Evolutionary conservation across 2,797 vertebrate species (phyloP).

Genomic region (Sebastes steindachneri): DNA sequence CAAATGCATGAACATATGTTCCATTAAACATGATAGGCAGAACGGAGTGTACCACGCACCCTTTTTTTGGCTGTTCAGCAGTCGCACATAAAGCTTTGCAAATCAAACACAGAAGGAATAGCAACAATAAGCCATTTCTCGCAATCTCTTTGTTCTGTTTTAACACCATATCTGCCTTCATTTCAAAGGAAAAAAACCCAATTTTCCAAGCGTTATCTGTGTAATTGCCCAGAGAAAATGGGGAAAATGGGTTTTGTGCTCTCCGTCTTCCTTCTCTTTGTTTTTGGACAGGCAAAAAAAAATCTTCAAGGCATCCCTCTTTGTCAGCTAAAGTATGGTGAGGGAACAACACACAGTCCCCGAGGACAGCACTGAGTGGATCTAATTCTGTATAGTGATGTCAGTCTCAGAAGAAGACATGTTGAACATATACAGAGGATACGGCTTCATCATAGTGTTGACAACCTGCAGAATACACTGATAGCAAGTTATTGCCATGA

Average conservation of each 20-base stretch:
- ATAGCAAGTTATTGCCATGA: neutral
- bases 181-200: conserved; percentile 51
- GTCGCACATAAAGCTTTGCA: conserved; percentile 26
- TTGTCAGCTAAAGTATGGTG: conserved; percentile 60
- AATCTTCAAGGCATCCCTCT: conserved; percentile 59
- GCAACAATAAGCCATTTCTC: conserved; percentile 43
- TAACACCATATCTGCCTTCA: conserved; percentile 57
- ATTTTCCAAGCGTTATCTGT: conserved; percentile 65
- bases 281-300: conserved; percentile 57
- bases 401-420: conserved; percentile 36
- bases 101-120: conserved; percentile 46
- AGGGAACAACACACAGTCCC: conserved; percentile 44
- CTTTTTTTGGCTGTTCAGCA: conserved; percentile 4
- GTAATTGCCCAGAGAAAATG: conserved; percentile 72
- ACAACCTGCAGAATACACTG: conserved; percentile 13
- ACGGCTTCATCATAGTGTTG: neutral
- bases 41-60: neutral
- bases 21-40: neutral
- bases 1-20: conserved; percentile 13
- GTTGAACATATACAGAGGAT: conserved; percentile 24
- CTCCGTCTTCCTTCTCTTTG: conserved; percentile 54
- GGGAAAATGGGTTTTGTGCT: conserved; percentile 63
- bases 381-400: conserved; percentile 30
- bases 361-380: conserved; percentile 34
- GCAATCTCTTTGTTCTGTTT: conserved; percentile 50